A percentile compares a stretch with the other conserved stretches of the same genome.
Conservation (phyloP, 2,888 invertebrate species). For the Drosophila aldrichi region DNA sequence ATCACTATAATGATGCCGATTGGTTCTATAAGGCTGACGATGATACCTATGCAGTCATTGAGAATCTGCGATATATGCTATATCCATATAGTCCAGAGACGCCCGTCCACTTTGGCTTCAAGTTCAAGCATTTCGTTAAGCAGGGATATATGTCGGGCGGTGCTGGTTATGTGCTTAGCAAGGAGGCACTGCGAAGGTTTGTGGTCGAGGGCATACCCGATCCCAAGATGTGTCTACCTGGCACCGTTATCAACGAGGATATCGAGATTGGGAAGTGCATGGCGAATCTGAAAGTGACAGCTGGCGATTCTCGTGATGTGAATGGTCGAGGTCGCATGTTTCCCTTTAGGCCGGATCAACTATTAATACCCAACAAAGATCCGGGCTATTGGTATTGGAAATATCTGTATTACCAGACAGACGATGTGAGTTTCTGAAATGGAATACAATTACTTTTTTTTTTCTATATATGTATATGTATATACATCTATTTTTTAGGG, state of each 20-base stretch:
- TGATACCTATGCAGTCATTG: conserved; percentile 27
- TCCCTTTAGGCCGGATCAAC: conserved; percentile 96
- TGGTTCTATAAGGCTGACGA: conserved; percentile 36
- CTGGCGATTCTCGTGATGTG: conserved; percentile 94
- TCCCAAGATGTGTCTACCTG: conserved; percentile 85
- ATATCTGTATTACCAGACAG: conserved; percentile 95
- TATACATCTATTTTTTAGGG: too few relatives aligned
- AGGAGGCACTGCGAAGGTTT: conserved; percentile 28
- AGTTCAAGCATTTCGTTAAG: conserved; percentile 25
- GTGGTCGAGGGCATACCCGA: conserved; percentile 85
- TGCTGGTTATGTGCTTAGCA: conserved; percentile 29
- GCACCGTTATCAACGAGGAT: conserved; percentile 85
- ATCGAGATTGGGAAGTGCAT: conserved; percentile 89
- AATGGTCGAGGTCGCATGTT: conserved; percentile 95
- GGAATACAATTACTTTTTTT: not conserved
- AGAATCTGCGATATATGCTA: conserved; percentile 29
- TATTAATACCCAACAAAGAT: conserved; percentile 92
- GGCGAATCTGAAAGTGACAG: conserved; percentile 92
- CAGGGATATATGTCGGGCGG: conserved; percentile 39
- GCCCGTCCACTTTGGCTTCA: conserved; percentile 26
- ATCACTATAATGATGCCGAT: conserved; percentile 32
- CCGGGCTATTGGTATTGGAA: conserved; percentile 96
- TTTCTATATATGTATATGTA: too few relatives aligned
- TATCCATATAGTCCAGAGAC: conserved; percentile 34
- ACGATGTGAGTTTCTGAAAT: conserved; percentile 85